Evolutionary conservation across 2,888 invertebrate genomes (phyloP).

Genomic region (Diarsia brunnea): DNA sequence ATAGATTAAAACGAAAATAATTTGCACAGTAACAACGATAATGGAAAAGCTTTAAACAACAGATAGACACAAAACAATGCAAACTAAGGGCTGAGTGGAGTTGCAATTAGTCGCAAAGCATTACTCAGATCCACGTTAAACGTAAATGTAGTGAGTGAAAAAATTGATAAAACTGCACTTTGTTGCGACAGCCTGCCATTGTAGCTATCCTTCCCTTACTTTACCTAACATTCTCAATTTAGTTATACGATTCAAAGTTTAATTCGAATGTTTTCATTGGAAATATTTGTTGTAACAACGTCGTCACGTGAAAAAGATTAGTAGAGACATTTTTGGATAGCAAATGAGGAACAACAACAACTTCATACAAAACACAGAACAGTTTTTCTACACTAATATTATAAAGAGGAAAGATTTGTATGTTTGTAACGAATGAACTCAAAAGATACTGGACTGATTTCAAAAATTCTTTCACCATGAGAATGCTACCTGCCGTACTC

Average conservation of each 20-base stretch:
- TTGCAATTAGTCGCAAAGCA: constrained; percentile 49
- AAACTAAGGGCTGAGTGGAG: constrained; percentile 38
- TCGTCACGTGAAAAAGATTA: neutral
- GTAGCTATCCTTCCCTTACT: neutral
- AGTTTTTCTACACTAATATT: too few relatives aligned
- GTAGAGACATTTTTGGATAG: neutral
- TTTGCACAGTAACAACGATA: constrained; percentile 30
- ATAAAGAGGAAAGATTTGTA: too few relatives aligned
- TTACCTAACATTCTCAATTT: neutral
- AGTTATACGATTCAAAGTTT: neutral
- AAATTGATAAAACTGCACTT: constrained; percentile 49
- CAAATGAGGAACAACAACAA: neutral
- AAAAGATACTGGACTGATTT: too few relatives aligned
- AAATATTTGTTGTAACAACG: neutral
- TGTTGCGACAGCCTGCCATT: constrained; percentile 13
- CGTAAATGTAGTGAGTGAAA: constrained; percentile 35
- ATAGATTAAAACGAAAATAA: constrained; percentile 12
- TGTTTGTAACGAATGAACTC: too few relatives aligned
- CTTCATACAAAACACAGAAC: neutral
- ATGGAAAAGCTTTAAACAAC: constrained; percentile 26
- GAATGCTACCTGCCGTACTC: too few relatives aligned
- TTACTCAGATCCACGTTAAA: constrained; percentile 37
- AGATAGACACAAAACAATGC: constrained; percentile 32
- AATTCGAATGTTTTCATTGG: neutral
- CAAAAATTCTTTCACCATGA: too few relatives aligned